Evolutionary conservation across 23 tunicate genomes (phyloP), one percentile per base, ranked within the genome.

Genomic region (Corella eumyota): DNA sequence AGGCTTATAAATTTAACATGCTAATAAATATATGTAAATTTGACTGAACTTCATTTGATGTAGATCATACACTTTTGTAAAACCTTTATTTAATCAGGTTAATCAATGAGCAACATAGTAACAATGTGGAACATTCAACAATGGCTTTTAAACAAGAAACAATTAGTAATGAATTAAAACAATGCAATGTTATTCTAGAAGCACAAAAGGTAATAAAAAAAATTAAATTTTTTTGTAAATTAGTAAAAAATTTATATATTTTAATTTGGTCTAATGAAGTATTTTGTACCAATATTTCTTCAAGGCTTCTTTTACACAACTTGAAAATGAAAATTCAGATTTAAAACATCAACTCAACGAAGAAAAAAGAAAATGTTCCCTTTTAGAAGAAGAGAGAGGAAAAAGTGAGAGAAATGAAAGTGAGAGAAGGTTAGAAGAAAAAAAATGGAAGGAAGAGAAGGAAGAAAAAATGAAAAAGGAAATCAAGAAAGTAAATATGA

Each of bases 121-220:
- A 60, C 40, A 70, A 75, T 6, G 27, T 29, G 38, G 74, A 67
- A 56, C 50, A 50, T 13, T 30, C 54, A 45, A 25, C 66, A 23
- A 26, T 75, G 34, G 72, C 73, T 6, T 58, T 45, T 44, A 48
- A 74, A 23, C 82, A 84, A 69, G 64, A 36, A 6, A 17, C 73
- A 19, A 49, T 84, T 29, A 47, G 64, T 44, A 75, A 56, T 30
- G 84, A 84, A 63, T 21, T 84, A 19, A 84, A 84, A 36, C 70
- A 75, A 63, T 84, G 82, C 55, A 84, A 75, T 45, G 56, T 84
- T 34, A 56, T 84, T 25, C 71, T 84, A 0, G 94, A 84, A 13
- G 94, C 79, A 5, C 94, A 84, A 63, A 74, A 84, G 78, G 94
- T 84, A 23, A 30, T 34, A 44, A 5, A 9, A 15, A 40, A 40